phyloP scores from a whole-genome alignment of 2,113 vertebrate genomes.

The Neoarius graeffei region DNA sequence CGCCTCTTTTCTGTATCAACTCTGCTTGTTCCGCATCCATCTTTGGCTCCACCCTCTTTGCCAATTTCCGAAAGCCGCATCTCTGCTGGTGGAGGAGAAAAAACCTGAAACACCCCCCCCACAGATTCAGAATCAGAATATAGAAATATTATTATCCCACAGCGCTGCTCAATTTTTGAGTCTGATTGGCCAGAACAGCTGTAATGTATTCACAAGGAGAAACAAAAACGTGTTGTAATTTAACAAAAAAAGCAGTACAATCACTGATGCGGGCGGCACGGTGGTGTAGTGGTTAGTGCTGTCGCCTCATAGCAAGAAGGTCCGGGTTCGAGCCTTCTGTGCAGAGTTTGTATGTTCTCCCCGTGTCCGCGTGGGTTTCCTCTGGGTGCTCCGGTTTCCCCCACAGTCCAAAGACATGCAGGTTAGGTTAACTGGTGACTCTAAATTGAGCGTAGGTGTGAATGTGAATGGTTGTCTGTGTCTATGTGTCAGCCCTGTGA shows the following conservation, averaged over 20 bases:
- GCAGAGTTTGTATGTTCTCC: too few relatives aligned
- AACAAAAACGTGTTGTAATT: background rate
- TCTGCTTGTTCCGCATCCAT: slow-evolving; percentile 55
- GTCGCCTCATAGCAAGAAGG: too few relatives aligned
- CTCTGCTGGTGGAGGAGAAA: slow-evolving; percentile 72
- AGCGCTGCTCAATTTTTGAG: background rate
- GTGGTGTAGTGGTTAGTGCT: too few relatives aligned
- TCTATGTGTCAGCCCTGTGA: too few relatives aligned
- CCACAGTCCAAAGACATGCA: too few relatives aligned
- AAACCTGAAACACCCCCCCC: slow-evolving; percentile 63
- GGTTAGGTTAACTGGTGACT: too few relatives aligned
- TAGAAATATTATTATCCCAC: background rate
- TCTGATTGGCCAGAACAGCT: background rate
- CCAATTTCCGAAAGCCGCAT: slow-evolving; percentile 76
- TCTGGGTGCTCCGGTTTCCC: too few relatives aligned
- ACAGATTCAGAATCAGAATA: background rate
- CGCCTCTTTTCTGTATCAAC: slow-evolving; percentile 59
- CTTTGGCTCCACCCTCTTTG: slow-evolving; percentile 74
- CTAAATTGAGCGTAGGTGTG: too few relatives aligned
- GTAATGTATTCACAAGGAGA: background rate
- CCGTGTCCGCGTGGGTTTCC: too few relatives aligned
- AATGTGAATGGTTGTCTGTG: too few relatives aligned
- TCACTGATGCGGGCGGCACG: too few relatives aligned
- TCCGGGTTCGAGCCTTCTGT: too few relatives aligned
- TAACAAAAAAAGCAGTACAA: background rate